Conservation (phyloP, 2,888 invertebrate genomes). For the Laothoe populi region DNA sequence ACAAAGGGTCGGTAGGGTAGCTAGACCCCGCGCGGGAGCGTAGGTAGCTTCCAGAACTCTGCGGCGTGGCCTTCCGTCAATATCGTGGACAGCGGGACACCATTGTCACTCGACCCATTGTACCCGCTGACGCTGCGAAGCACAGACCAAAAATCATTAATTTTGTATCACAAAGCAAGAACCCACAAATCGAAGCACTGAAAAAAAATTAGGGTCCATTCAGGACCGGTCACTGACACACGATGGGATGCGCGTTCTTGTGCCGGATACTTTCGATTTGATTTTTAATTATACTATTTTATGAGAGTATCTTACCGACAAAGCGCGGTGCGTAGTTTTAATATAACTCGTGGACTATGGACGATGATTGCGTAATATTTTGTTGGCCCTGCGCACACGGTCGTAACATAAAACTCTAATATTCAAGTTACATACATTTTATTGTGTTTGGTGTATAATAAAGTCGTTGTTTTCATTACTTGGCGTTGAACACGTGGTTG, state of each 20-base stretch:
- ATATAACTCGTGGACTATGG: conserved; percentile 42
- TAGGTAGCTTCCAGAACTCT: conserved; percentile 68
- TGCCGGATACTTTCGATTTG: conserved; percentile 61
- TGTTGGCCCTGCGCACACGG: not conserved
- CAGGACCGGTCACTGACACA: conserved; percentile 77
- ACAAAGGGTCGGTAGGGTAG: conserved; percentile 67
- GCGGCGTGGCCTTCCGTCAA: conserved; percentile 71
- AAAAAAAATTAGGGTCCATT: conserved; percentile 77
- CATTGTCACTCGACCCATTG: conserved; percentile 78
- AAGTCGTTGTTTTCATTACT: conserved; percentile 48
- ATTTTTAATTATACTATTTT: conserved; percentile 71
- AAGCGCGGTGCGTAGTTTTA: conserved; percentile 37
- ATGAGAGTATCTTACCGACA: conserved; percentile 42
- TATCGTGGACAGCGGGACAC: conserved; percentile 82
- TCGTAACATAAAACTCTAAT: conserved; percentile 25
- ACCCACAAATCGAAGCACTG: conserved; percentile 81
- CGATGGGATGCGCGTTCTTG: conserved; percentile 53
- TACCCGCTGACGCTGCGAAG: conserved; percentile 68
- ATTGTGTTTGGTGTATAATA: conserved; percentile 40
- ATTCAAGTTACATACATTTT: conserved; percentile 31
- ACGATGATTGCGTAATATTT: conserved; percentile 30
- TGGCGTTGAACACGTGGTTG: conserved; percentile 46
- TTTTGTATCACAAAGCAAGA: conserved; percentile 83
- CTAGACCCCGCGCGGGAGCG: conserved; percentile 53
- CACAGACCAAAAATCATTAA: conserved; percentile 84